A percentile compares a stretch with the other conserved stretches of the same genome.
These are phyloP conservation scores for Chrysina gloriosa DNA, from an alignment of 2,888 invertebrate species.

Conservation along the genomic window DNA sequence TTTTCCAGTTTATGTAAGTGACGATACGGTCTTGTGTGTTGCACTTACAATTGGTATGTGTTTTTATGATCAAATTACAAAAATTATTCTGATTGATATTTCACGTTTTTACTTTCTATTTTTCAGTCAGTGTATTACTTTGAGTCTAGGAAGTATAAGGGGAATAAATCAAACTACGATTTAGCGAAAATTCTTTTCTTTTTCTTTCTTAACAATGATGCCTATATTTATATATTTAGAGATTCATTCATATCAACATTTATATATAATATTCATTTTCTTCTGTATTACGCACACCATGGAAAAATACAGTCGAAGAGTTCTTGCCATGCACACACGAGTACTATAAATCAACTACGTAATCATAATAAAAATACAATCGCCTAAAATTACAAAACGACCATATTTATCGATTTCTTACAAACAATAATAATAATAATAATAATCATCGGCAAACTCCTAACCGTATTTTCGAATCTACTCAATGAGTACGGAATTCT, in stretches of 20 bases:
- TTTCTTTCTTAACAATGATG: slow-evolving; percentile 33
- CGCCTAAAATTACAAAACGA: not conserved
- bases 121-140: no score
- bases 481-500: slow-evolving; percentile 43
- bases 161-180: slow-evolving; percentile 10
- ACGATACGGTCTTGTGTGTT: no score
- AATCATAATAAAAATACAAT: not conserved
- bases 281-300: slow-evolving; percentile 6
- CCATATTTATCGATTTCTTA: no score
- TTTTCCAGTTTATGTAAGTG: no score
- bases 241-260: slow-evolving; percentile 38
- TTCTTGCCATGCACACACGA: not conserved
- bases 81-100: no score
- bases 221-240: slow-evolving; percentile 15
- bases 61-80: no score
- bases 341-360: not conserved
- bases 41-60: no score
- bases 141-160: not conserved
- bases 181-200: slow-evolving; percentile 7
- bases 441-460: slow-evolving; percentile 11
- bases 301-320: slow-evolving; percentile 33
- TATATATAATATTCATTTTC: slow-evolving; percentile 26
- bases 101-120: no score
- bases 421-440: not conserved
- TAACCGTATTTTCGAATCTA: slow-evolving; percentile 22